These are phyloP conservation scores for Clistopyga incitator DNA, from an alignment of 2,888 invertebrate genomes.

Conservation along the genomic window DNA sequence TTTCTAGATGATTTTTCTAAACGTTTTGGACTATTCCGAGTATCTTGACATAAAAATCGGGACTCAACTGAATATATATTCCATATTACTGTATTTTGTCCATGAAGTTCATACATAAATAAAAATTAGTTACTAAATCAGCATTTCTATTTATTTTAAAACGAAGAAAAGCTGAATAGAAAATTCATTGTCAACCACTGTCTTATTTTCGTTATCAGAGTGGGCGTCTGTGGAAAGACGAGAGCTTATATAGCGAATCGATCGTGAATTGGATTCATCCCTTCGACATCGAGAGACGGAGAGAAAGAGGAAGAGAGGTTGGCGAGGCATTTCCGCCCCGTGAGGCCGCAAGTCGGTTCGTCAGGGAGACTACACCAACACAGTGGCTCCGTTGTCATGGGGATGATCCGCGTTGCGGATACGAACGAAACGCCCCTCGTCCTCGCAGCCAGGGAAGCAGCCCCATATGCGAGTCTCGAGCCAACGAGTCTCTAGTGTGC, in stretches of 20 bases:
- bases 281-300: slow-evolving; percentile 31
- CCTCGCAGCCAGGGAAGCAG: slow-evolving; percentile 25
- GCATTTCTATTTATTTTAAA: neutral
- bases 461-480: slow-evolving; percentile 38
- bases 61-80: too few relatives aligned
- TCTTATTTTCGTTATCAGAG: neutral
- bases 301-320: slow-evolving; percentile 48
- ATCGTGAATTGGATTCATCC: slow-evolving; percentile 61
- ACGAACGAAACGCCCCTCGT: slow-evolving; percentile 59
- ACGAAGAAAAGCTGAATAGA: neutral
- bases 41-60: too few relatives aligned
- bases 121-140: too few relatives aligned
- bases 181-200: neutral
- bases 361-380: slow-evolving; percentile 67
- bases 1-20: too few relatives aligned
- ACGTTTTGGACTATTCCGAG: too few relatives aligned
- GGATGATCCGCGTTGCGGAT: slow-evolving; percentile 72
- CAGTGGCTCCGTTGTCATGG: slow-evolving; percentile 78
- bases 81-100: too few relatives aligned
- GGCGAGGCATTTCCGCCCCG: slow-evolving; percentile 62
- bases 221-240: neutral
- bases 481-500: slow-evolving; percentile 1
- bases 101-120: too few relatives aligned
- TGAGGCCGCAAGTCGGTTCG: slow-evolving; percentile 74
- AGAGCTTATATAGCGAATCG: slow-evolving; percentile 45